A percentile compares a stretch with the other conserved stretches of the same genome.
Conservation (phyloP, 2,113 vertebrate species). For the Tachysurus fulvidraco region DNA sequence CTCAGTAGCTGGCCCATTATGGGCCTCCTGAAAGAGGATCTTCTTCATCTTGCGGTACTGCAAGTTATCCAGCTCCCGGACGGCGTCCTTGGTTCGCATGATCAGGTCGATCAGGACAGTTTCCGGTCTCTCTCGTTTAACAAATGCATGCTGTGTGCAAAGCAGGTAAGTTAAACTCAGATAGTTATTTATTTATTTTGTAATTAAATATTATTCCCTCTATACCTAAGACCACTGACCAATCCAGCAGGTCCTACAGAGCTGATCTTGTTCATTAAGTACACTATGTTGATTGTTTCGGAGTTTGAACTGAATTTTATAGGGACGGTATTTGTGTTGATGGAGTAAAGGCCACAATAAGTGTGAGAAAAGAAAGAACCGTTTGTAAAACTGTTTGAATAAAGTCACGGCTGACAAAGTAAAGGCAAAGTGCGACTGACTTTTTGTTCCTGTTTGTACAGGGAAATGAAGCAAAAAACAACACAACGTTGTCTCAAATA, state of each 20-base stretch:
- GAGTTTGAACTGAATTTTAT: not conserved
- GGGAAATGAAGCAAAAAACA: not conserved
- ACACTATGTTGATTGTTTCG: not conserved
- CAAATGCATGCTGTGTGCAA: constrained; percentile 81
- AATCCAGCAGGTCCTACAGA: not conserved
- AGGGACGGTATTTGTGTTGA: not conserved
- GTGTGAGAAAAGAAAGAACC: not conserved
- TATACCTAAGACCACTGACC: not conserved
- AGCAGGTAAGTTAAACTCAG: not conserved
- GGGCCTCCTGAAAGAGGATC: constrained; percentile 87
- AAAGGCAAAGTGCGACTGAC: not conserved
- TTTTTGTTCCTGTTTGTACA: not conserved
- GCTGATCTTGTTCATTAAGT: not conserved
- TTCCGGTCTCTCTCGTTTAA: constrained; percentile 58
- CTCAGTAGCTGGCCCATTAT: constrained; percentile 85
- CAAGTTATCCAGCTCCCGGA: constrained; percentile 88
- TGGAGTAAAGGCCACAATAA: not conserved
- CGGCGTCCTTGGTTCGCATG: constrained; percentile 78
- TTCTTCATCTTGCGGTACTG: constrained; percentile 96
- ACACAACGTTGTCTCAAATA: no score
- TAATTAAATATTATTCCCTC: not conserved
- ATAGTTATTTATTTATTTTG: not conserved
- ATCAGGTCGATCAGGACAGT: constrained; percentile 55
- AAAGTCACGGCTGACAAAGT: not conserved
- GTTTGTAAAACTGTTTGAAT: not conserved